Evolutionary conservation across 1,140 invertebrate genomes (phyloP), one percentile per base, ranked within the genome.

Genomic region (Camponotus pennsylvanicus): DNA sequence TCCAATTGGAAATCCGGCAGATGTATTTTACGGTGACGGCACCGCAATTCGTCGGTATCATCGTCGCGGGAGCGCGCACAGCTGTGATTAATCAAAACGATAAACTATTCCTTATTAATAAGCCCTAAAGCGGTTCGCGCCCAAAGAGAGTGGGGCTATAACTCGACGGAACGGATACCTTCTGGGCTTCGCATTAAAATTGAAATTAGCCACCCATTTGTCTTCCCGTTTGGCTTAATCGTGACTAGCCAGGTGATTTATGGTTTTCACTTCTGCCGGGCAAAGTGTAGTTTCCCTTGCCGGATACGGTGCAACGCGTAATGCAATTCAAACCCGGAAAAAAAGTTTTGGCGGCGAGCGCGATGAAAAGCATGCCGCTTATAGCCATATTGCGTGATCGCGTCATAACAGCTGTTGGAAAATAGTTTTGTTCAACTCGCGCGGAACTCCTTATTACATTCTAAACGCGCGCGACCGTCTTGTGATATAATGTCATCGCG

Each of bases 141-240:
- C 57, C 69, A 57, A 83, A 83, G 79, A 83, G 79, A 83, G 79
- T 49, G 69, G 59, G 13, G 76, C 82, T 76, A 85, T 88, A 85
- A 59, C 18, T 69, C 71, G 86, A 34, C 57, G 27, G 67, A 75
- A 49, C 86, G 55, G 57, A 86, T 84, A 78, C 52, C 75, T 80
- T 64, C 67, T 83, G 64, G 63, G 73, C 67, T 86, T 86, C 75
- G 76, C 86, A 88, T 89, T 89, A 91, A 89, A 91, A 91, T 89
- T 88, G 91, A 92, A 92, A 92, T 92, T 92, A 92, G 91, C 90
- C 86, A 91, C 70, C 86, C 91, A 91, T 92, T 92, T 89, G 92
- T 92, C 90, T 91, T 88, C 80, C 75, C 70, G 85, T 89, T 89
- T 71, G 71, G 90, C 83, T 91, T 91, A 92, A 92, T 91, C 91